phyloP scores from a whole-genome alignment of 2,797 vertebrate species.

The Mus caroli region DNA sequence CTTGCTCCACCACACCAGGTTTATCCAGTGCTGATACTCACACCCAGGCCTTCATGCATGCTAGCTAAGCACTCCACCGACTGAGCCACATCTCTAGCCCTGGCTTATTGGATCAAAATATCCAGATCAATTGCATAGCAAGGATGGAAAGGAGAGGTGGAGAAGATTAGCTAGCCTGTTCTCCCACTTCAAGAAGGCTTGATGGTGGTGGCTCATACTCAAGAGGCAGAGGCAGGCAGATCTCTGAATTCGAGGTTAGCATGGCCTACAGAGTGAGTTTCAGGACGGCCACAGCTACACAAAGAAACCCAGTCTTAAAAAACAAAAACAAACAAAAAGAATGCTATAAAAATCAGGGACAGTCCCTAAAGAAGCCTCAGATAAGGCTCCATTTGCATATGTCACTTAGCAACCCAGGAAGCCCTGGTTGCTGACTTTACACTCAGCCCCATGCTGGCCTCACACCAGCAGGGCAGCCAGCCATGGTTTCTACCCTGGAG shows the following conservation, averaged over 20 bases:
- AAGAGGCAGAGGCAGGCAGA: not conserved
- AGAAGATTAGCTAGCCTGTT: not conserved
- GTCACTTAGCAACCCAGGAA: not conserved
- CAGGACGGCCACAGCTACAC: not conserved
- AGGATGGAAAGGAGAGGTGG: not conserved
- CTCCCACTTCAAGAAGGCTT: not conserved
- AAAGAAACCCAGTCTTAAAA: not conserved
- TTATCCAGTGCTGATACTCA: not conserved
- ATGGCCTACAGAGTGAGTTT: not conserved
- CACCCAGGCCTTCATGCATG: not conserved
- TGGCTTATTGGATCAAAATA: not conserved
- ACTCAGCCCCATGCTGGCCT: no score
- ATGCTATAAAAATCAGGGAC: not conserved
- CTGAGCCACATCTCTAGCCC: not conserved
- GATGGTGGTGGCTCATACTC: not conserved
- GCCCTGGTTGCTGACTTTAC: no score
- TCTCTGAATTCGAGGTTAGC: not conserved
- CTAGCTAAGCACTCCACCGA: not conserved
- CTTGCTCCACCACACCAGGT: not conserved
- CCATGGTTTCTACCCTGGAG: not conserved
- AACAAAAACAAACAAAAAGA: not conserved
- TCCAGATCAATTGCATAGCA: not conserved
- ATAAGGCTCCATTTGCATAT: fast-evolving
- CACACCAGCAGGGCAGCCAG: not conserved
- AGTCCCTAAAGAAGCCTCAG: not conserved